Evolutionary conservation across 2,797 vertebrate genomes (phyloP).

Genomic region (Ambastaia sidthimunki): DNA sequence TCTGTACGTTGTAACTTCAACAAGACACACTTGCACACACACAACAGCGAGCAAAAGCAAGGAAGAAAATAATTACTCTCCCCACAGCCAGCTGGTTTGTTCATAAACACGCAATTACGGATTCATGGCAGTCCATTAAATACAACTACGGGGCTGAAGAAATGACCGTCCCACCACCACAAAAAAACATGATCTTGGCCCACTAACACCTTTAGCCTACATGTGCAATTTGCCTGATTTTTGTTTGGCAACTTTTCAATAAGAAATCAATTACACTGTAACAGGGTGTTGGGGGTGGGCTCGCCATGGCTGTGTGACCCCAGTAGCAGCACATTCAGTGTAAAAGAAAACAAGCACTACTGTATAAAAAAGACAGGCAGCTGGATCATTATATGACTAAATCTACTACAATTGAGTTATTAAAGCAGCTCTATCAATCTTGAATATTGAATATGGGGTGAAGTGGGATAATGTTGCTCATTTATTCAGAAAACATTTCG

Average conservation of each 20-base stretch:
- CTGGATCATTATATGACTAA: constrained; percentile 16
- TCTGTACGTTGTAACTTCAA: constrained; percentile 26
- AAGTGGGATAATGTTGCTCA: not conserved
- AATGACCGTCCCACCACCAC: constrained; percentile 57
- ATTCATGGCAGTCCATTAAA: constrained; percentile 80
- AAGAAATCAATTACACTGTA: constrained; percentile 92
- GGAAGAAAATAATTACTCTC: constrained; percentile 79
- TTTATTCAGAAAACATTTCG: not conserved
- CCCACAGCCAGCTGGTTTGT: constrained; percentile 80
- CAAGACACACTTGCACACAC: constrained; percentile 32
- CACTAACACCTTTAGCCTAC: constrained; percentile 78
- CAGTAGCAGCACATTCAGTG: not conserved
- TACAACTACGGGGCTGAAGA: constrained; percentile 74
- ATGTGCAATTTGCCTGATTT: constrained; percentile 88
- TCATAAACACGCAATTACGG: constrained; percentile 82
- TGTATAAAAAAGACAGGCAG: constrained; percentile 11
- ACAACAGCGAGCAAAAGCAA: constrained; percentile 60
- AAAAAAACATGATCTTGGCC: constrained; percentile 31
- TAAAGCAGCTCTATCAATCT: constrained; percentile 26
- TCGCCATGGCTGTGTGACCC: not conserved
- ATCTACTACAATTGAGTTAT: constrained; percentile 3
- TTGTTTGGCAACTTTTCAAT: constrained; percentile 88
- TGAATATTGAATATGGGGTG: constrained; percentile 13
- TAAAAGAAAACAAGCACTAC: constrained; percentile 26
- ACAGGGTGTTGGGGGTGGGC: constrained; percentile 82